phyloP scores from a whole-genome alignment of 2,797 vertebrate genomes.

The Hypotaenidia okinawae region DNA sequence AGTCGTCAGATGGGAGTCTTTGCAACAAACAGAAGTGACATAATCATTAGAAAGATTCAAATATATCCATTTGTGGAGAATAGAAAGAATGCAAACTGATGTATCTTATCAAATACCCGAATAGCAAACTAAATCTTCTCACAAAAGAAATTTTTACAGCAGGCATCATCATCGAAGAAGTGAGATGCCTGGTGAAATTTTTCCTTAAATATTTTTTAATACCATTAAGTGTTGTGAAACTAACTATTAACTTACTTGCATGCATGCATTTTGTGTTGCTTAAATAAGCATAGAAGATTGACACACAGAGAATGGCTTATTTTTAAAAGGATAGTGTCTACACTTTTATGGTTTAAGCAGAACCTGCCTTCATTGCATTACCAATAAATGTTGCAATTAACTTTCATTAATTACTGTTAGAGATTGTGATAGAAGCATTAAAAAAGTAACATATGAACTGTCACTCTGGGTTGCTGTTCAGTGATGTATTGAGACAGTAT shows the following conservation, averaged over 20 bases:
- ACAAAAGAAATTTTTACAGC: not conserved
- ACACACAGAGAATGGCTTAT: not conserved
- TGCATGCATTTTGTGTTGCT: not conserved
- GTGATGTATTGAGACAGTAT: not conserved
- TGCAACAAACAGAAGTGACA: not conserved
- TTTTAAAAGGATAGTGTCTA: not conserved
- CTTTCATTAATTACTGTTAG: not conserved
- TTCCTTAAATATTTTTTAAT: not conserved
- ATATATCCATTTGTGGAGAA: not conserved
- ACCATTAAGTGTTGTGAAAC: not conserved
- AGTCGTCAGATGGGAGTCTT: not conserved
- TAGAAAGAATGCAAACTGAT: not conserved
- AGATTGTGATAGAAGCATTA: not conserved
- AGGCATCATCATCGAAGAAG: not conserved
- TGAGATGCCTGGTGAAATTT: not conserved
- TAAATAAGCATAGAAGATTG: not conserved
- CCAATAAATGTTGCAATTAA: not conserved
- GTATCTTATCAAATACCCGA: not conserved
- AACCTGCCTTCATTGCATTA: not conserved
- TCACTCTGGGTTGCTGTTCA: not conserved
- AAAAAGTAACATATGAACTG: not conserved
- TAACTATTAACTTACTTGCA: not conserved
- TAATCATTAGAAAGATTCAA: not conserved
- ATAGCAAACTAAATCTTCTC: not conserved
- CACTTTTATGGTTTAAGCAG: not conserved